Percentiles rank a stretch among this genome's conserved stretches.
Conservation (phyloP, 2,888 invertebrate species). For the Caprella mutica region DNA sequence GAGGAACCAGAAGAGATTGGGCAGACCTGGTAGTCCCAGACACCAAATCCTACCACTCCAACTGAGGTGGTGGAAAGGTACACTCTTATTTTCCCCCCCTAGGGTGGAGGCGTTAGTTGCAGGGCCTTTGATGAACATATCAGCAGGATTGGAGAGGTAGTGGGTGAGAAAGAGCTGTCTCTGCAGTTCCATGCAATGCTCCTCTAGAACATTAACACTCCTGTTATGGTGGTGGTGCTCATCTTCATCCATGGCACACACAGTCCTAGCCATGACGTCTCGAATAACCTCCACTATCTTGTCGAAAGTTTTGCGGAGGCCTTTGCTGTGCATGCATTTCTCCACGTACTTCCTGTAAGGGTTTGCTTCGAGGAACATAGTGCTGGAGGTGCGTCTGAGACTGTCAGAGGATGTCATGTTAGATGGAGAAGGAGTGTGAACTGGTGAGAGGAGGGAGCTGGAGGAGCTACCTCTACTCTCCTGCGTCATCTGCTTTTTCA, state of each 20-base stretch:
- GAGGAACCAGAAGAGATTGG: conserved; percentile 26
- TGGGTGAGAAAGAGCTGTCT: too few relatives aligned
- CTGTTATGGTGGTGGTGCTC: conserved; percentile 10
- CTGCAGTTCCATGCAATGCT: too few relatives aligned
- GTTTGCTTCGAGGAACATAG: conserved; percentile 31
- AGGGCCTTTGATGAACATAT: too few relatives aligned
- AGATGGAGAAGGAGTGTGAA: conserved; percentile 16
- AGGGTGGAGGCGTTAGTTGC: too few relatives aligned
- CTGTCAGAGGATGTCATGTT: too few relatives aligned
- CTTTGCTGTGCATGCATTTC: conserved; percentile 74
- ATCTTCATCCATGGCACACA: conserved; percentile 23
- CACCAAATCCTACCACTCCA: conserved; percentile 22
- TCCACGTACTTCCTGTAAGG: conserved; percentile 54
- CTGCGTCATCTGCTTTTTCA: background rate
- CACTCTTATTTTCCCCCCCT: too few relatives aligned
- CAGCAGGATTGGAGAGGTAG: too few relatives aligned
- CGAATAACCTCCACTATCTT: conserved; percentile 43
- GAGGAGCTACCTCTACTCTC: background rate
- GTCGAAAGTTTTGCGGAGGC: conserved; percentile 64
- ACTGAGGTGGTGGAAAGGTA: conserved; percentile 11
- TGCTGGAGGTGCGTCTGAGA: conserved; percentile 24
- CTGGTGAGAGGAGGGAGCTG: conserved; percentile 19
- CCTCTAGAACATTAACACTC: background rate
- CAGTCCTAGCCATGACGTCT: conserved; percentile 28
- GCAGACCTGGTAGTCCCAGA: conserved; percentile 21